Evolutionary conservation across 2,797 vertebrate genomes (phyloP).

Genomic region (Odontamblyopus lacepedii): DNA sequence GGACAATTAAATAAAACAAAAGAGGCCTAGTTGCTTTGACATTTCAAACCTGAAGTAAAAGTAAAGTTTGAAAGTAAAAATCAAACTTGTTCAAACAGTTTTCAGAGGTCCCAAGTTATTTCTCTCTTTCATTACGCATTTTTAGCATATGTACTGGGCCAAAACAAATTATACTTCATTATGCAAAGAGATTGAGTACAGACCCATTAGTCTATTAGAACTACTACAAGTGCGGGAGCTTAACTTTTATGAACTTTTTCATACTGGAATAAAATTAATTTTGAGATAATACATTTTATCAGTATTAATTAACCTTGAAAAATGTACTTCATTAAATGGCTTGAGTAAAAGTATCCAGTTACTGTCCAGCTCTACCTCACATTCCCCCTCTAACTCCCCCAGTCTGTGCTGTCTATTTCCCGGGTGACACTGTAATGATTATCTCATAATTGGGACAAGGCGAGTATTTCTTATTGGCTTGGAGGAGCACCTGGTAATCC

Average conservation of each 20-base stretch:
- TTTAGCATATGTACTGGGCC: no score
- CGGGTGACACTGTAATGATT: constrained; percentile 62
- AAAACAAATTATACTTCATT: no score
- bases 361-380: constrained; percentile 4
- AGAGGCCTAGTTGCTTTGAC: not conserved
- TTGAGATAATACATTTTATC: not conserved
- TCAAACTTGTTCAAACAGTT: no score
- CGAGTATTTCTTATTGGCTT: constrained; percentile 64
- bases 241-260: no score
- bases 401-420: constrained; percentile 24
- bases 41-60: not conserved
- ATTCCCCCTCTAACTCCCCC: constrained; percentile 29
- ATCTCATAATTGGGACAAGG: constrained; percentile 71
- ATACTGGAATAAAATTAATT: not conserved
- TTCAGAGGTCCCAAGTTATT: no score
- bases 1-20: not conserved
- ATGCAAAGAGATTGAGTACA: no score
- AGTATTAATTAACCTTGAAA: not conserved
- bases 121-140: no score
- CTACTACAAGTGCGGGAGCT: no score
- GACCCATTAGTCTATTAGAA: no score
- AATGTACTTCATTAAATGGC: constrained; percentile 1
- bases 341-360: constrained; percentile 1
- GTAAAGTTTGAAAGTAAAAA: no score
- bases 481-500: constrained; percentile 61